These are phyloP conservation scores for Leucozona laternaria DNA, from an alignment of 2,888 invertebrate genomes.

Conservation along the genomic window DNA sequence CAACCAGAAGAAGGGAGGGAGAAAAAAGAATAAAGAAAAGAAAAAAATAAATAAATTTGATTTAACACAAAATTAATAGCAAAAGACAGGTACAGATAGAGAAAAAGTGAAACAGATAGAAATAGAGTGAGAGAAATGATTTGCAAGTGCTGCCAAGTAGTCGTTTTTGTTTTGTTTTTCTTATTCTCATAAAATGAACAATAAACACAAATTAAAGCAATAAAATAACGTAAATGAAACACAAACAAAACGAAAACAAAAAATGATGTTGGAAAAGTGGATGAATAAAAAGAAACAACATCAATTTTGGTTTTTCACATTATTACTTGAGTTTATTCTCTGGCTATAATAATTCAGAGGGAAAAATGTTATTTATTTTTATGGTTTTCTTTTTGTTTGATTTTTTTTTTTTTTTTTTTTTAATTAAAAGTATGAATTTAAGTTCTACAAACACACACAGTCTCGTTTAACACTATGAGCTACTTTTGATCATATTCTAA, in stretches of 20 bases:
- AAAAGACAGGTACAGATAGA: constrained; percentile 21
- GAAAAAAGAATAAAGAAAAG: constrained; percentile 58
- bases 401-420: constrained; percentile 16
- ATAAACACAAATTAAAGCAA: constrained; percentile 37
- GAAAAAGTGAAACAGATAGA: not conserved
- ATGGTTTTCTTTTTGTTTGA: not conserved
- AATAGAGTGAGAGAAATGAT: constrained; percentile 12
- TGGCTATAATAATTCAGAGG: constrained; percentile 58
- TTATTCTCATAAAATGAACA: constrained; percentile 13
- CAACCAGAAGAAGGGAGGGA: constrained; percentile 57
- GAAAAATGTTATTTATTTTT: constrained; percentile 30
- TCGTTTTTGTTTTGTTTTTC: constrained; percentile 12
- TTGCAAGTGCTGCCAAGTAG: constrained; percentile 42
- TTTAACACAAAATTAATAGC: constrained; percentile 39
- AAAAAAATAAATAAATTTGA: constrained; percentile 72
- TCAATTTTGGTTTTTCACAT: constrained; percentile 73
- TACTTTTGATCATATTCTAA: constrained; percentile 58
- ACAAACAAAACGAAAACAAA: constrained; percentile 35
- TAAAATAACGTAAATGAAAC: constrained; percentile 17
- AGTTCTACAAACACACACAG: constrained; percentile 60
- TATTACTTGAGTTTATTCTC: constrained; percentile 74
- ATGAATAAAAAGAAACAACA: constrained; percentile 74
- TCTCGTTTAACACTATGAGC: constrained; percentile 71
- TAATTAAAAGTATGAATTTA: constrained; percentile 52
- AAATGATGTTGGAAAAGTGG: constrained; percentile 65